A percentile compares a stretch with the other conserved stretches of the same genome.
These are phyloP conservation scores for Iguana delicatissima DNA, from an alignment of 2,797 vertebrate genomes.

Conservation along the genomic window DNA sequence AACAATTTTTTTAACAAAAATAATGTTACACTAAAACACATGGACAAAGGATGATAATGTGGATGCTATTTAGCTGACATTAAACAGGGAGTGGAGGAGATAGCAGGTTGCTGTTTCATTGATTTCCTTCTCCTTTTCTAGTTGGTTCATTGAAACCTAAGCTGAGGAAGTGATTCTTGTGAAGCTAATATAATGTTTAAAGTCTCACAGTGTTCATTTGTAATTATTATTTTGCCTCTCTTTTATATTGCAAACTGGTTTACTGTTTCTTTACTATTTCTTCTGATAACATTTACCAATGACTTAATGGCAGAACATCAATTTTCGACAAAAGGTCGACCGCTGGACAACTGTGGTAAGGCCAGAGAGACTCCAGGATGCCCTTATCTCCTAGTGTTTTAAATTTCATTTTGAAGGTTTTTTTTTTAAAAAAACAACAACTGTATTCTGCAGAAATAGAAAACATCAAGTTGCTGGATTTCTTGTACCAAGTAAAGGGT, in stretches of 20 bases:
- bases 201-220: background rate
- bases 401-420: background rate
- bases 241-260: background rate
- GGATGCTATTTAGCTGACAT: background rate
- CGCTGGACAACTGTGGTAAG: background rate
- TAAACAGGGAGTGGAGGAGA: background rate
- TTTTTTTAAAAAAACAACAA: background rate
- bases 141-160: background rate
- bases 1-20: background rate
- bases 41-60: background rate
- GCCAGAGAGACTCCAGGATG: background rate
- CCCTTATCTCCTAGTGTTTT: background rate
- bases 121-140: background rate
- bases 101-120: background rate
- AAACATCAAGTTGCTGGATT: background rate
- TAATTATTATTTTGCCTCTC: background rate
- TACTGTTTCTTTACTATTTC: too few species aligned
- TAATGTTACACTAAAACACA: background rate
- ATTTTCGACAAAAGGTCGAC: background rate
- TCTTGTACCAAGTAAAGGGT: too few species aligned
- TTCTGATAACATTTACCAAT: background rate
- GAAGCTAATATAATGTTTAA: background rate
- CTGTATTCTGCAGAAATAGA: background rate
- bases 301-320: background rate
- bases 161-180: background rate